Evolutionary conservation across 1,140 invertebrate genomes (phyloP), one percentile per base, ranked within the genome.

Genomic region (Drosophila ficusphila): DNA sequence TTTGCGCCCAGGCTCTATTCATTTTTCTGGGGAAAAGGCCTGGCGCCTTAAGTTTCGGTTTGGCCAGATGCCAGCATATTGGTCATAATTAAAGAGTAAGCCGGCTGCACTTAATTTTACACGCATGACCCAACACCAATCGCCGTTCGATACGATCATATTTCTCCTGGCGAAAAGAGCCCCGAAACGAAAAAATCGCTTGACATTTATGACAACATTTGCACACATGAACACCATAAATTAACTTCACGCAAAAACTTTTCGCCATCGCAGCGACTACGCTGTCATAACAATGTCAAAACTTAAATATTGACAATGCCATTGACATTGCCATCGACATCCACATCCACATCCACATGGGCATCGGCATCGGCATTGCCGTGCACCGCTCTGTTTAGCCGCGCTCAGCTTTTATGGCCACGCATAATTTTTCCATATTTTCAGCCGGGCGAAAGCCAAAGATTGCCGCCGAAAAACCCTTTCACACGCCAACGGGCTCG

Each of bases 261-360:
- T 82, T 39, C 29, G 56, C 69, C 48, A 58, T 34, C 34, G 49
- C 12, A n/a, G 7, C 19, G 29, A 38, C 33, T 23, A 53, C 54
- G 18, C 60, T 79, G 75, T 67, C 79, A 85, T 67, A 83, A 83
- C 82, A 88, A 88, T 78, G 77, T 82, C 82, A 76, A 78, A 88
- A 88, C 82, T 88, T 88, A 88, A 88, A 88, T 88, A 88, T 88
- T 88, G 82, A 88, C 82, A 88, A 56, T 75, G 78, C 73, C 74
- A 88, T 81, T 72, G 68, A 81, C 71, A 72, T 67, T 42, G 77
- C 52, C 48, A 52, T 42, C 61, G 42, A 3, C 53, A 67, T 53
- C 39, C 52, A 5, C 58, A 53, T 83, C 46, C 41, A 23, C 41
- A 48, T 42, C n/a, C n/a, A n/a, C 48, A 52, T 42, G 53, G 42